Percentiles rank a stretch among this genome's conserved stretches.
Conservation (phyloP, 2,113 vertebrate species). For the Solea solea region DNA sequence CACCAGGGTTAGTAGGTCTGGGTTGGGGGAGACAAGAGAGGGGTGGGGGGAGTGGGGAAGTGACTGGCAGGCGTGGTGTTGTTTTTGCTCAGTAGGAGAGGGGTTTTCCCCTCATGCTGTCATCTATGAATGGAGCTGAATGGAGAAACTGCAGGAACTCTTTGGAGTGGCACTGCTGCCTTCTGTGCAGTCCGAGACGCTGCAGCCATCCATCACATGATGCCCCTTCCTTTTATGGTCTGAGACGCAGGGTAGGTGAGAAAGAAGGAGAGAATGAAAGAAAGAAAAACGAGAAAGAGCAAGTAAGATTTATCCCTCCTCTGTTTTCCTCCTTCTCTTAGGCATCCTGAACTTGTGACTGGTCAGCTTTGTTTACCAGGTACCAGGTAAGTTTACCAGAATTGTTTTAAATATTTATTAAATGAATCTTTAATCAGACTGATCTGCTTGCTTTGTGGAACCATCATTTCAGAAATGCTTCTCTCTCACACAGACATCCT, state of each 20-base stretch:
- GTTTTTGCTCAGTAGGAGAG: conserved; percentile 40
- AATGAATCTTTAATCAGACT: conserved; percentile 32
- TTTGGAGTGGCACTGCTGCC: conserved; percentile 41
- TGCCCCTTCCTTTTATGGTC: conserved; percentile 69
- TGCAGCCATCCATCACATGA: conserved; percentile 60
- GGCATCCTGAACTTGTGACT: not conserved
- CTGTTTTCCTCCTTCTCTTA: conserved; percentile 17
- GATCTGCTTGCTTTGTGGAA: conserved; percentile 24
- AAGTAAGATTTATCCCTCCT: not conserved
- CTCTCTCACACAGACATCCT: conserved; percentile 23
- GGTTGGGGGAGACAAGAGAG: conserved; percentile 12
- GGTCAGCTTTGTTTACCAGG: conserved; percentile 61
- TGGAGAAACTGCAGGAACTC: conserved; percentile 62
- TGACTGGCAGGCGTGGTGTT: conserved; percentile 41
- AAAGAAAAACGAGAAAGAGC: conserved; percentile 1
- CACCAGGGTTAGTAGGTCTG: conserved; percentile 46
- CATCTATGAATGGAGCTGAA: conserved; percentile 60
- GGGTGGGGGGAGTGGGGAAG: conserved; percentile 10
- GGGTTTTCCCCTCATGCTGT: conserved; percentile 46
- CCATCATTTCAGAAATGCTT: conserved; percentile 52
- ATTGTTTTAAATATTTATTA: conserved; percentile 6
- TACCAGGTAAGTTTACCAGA: conserved; percentile 39
- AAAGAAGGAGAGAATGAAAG: conserved; percentile 13
- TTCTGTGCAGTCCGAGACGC: conserved; percentile 35
- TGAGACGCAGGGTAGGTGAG: conserved; percentile 27